Percentiles rank a stretch among this genome's conserved stretches.
phyloP scores from a whole-genome alignment of 1,140 invertebrate genomes.

The Daktulosphaira vitifoliae region DNA sequence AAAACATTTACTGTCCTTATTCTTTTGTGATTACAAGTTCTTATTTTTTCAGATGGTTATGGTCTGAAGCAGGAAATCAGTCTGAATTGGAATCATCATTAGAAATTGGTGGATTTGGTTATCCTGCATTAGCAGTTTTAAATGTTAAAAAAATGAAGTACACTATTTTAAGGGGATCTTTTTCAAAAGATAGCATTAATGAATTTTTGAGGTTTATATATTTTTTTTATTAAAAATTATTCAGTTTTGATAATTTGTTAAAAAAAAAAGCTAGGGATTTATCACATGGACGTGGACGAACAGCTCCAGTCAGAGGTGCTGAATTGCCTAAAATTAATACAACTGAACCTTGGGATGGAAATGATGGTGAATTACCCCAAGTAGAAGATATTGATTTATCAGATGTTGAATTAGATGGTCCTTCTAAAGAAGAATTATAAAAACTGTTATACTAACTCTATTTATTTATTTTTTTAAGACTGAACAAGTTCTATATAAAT shows the following conservation, averaged over 20 bases:
- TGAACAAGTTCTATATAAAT: conserved; percentile 17
- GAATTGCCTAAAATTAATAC: conserved; percentile 75
- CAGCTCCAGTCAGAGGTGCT: conserved; percentile 77
- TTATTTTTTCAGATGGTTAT: conserved; percentile 68
- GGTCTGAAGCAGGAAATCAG: conserved; percentile 86
- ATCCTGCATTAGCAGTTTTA: conserved; percentile 90
- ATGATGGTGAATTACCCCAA: conserved; percentile 66
- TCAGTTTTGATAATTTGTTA: no score
- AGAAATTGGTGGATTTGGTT: conserved; percentile 87
- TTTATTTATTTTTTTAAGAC: conserved; percentile 25
- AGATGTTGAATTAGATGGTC: conserved; percentile 75
- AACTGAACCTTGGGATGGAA: no score
- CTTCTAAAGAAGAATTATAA: conserved; percentile 70
- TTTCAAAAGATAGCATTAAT: conserved; percentile 87
- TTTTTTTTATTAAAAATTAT: not conserved
- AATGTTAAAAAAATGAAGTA: conserved; percentile 97
- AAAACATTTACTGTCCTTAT: not conserved
- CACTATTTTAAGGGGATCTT: conserved; percentile 85
- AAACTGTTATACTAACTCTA: not conserved
- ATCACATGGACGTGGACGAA: conserved; percentile 88
- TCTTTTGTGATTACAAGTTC: no score
- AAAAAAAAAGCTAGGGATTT: conserved; percentile 58
- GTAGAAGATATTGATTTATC: conserved; percentile 91
- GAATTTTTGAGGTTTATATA: conserved; percentile 67
- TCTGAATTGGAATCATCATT: conserved; percentile 73